These are phyloP conservation scores for Druon quercuslanigerum DNA, from an alignment of 1,140 invertebrate species.

Conservation along the genomic window DNA sequence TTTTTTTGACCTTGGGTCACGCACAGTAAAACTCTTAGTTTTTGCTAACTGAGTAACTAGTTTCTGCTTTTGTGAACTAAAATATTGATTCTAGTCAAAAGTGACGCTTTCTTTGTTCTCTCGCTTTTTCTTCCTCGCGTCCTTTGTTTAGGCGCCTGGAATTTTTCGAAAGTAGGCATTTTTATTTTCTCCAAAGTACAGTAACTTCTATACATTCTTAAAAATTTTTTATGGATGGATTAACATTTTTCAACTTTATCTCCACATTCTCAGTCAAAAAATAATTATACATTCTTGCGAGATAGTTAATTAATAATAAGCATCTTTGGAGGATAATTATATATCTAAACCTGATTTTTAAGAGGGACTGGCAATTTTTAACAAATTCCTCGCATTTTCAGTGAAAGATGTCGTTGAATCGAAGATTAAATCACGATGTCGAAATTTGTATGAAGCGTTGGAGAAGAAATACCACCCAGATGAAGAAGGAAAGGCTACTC, in stretches of 20 bases:
- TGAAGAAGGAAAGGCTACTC: slow-evolving; percentile 30
- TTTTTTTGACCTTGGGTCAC: slow-evolving; percentile 29
- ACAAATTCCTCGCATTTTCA: slow-evolving; percentile 47
- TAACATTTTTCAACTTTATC: too few relatives aligned
- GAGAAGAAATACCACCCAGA: slow-evolving; percentile 50
- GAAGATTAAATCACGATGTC: slow-evolving; percentile 51
- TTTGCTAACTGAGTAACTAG: slow-evolving; percentile 27
- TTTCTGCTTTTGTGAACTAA: slow-evolving; percentile 30
- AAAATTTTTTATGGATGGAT: too few relatives aligned
- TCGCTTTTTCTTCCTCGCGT: not conserved
- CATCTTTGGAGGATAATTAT: too few relatives aligned
- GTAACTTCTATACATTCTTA: too few relatives aligned
- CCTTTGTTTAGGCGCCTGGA: slow-evolving; percentile 24
- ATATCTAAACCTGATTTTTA: too few relatives aligned
- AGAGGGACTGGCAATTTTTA: not conserved
- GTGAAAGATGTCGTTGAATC: slow-evolving; percentile 56
- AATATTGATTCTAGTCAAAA: slow-evolving; percentile 23
- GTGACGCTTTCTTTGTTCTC: slow-evolving; percentile 26
- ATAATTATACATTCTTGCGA: too few relatives aligned
- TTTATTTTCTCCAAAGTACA: too few relatives aligned
- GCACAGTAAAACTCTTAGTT: slow-evolving; percentile 19
- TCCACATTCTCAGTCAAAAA: too few relatives aligned
- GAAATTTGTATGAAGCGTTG: slow-evolving; percentile 53
- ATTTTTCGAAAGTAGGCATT: too few relatives aligned
- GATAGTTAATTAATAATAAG: too few relatives aligned